These are phyloP conservation scores for Lordiphosa mommai DNA, from an alignment of 1,140 invertebrate genomes.

Conservation along the genomic window DNA sequence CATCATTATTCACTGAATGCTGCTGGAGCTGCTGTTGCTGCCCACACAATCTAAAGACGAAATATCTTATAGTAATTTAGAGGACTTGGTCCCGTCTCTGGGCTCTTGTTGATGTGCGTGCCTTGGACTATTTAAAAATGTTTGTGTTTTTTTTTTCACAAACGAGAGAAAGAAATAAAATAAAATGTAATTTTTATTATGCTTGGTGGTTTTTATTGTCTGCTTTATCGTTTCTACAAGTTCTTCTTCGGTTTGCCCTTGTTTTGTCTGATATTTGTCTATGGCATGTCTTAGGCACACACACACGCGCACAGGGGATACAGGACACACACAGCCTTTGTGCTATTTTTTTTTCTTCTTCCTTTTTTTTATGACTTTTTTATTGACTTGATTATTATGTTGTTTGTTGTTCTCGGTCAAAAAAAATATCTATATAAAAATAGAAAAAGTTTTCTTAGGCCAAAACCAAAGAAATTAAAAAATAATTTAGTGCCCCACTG, in stretches of 20 bases:
- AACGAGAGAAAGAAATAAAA: slow-evolving; percentile 58
- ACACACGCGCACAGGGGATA: slow-evolving; percentile 24
- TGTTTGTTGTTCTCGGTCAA: slow-evolving; percentile 58
- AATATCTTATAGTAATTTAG: slow-evolving; percentile 63
- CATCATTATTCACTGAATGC: slow-evolving; percentile 55
- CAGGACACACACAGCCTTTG: slow-evolving; percentile 39
- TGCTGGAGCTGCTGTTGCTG: slow-evolving; percentile 25
- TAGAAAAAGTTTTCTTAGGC: slow-evolving; percentile 54
- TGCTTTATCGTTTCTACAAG: slow-evolving; percentile 73
- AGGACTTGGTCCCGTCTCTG: slow-evolving; percentile 1
- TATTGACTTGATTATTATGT: slow-evolving; percentile 78
- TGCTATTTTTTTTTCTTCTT: slow-evolving; percentile 40
- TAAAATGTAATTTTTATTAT: slow-evolving; percentile 79
- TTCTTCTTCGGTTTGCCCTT: slow-evolving; percentile 34
- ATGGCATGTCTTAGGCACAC: slow-evolving; percentile 60
- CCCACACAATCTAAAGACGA: slow-evolving; percentile 56
- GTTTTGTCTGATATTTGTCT: slow-evolving; percentile 75
- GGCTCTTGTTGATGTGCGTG: slow-evolving; percentile 63
- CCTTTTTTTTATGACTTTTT: slow-evolving; percentile 70
- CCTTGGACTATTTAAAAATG: slow-evolving; percentile 70
- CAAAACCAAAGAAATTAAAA: slow-evolving; percentile 59
- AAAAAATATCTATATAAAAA: no score
- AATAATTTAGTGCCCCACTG: slow-evolving; percentile 59
- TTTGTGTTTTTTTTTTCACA: slow-evolving; percentile 9
- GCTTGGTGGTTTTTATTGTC: slow-evolving; percentile 75